phyloP scores from a whole-genome alignment of 2,888 invertebrate species.

The Caenorhabditis plicata region DNA sequence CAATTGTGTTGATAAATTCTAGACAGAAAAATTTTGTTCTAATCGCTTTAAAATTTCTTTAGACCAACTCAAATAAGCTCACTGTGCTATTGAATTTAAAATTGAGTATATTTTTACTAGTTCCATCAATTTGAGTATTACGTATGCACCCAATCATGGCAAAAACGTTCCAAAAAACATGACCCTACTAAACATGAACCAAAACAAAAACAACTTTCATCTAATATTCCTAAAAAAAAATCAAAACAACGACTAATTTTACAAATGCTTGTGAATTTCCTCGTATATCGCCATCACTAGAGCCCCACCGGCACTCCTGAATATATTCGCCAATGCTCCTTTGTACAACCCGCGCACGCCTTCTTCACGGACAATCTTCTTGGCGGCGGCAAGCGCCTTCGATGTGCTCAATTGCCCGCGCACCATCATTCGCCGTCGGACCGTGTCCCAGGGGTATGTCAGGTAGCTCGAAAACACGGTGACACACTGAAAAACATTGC shows the following conservation, averaged over 20 bases:
- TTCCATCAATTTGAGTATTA: too few species aligned
- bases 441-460: constrained; percentile 94
- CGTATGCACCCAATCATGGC: too few species aligned
- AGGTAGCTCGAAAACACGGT: constrained; percentile 44
- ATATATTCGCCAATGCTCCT: constrained; percentile 46
- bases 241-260: too few species aligned
- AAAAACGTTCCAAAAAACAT: too few species aligned
- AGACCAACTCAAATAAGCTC: too few species aligned
- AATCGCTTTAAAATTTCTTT: too few species aligned
- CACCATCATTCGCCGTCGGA: constrained; percentile 97
- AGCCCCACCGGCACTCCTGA: constrained; percentile 47
- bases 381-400: constrained; percentile 33
- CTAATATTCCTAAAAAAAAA: background rate
- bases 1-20: too few species aligned
- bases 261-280: constrained; percentile 49
- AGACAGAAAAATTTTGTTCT: too few species aligned
- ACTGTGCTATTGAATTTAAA: too few species aligned
- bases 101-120: too few species aligned
- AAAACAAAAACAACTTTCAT: constrained; percentile 1
- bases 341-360: constrained; percentile 43
- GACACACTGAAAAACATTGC: constrained; percentile 23
- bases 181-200: too few species aligned
- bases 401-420: constrained; percentile 73
- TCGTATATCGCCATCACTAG: constrained; percentile 50
- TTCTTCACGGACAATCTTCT: constrained; percentile 38